A percentile compares a stretch with the other conserved stretches of the same genome.
These are phyloP conservation scores for Horisme vitalbata DNA, from an alignment of 2,888 invertebrate species.

Conservation along the genomic window DNA sequence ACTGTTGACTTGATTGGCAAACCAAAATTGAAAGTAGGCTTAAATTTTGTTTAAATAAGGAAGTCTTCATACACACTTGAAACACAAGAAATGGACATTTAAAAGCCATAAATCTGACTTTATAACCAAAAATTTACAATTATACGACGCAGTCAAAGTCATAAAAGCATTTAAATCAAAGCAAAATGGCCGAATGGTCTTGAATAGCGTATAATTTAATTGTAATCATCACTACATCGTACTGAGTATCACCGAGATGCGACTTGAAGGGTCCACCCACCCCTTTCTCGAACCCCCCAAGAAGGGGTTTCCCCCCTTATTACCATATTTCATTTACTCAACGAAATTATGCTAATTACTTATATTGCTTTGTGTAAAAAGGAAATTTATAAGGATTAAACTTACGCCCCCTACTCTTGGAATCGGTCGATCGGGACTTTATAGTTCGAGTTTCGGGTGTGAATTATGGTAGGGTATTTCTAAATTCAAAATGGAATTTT, in stretches of 20 bases:
- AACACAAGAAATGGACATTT: neutral
- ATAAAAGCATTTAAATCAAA: constrained; percentile 65
- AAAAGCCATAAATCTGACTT: neutral
- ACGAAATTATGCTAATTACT: constrained; percentile 84
- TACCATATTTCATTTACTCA: constrained; percentile 84
- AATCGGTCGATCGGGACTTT: constrained; percentile 54
- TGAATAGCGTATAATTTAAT: constrained; percentile 77
- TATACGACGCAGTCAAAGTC: constrained; percentile 38
- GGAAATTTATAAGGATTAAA: constrained; percentile 84
- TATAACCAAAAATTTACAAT: neutral
- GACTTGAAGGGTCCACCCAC: constrained; percentile 68
- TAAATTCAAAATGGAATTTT: neutral
- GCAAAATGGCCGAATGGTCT: constrained; percentile 67
- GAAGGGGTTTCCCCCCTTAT: constrained; percentile 78
- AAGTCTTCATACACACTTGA: neutral
- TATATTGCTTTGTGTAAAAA: constrained; percentile 84
- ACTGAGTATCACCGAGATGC: constrained; percentile 79
- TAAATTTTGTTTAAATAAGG: neutral
- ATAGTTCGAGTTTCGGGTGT: constrained; percentile 51
- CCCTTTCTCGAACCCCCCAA: constrained; percentile 56
- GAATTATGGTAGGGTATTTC: constrained; percentile 60
- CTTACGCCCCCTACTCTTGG: constrained; percentile 63
- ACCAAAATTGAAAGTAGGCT: too few relatives aligned
- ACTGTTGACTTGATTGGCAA: too few relatives aligned
- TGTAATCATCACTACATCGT: constrained; percentile 81